phyloP scores from a whole-genome alignment of 1,140 invertebrate species.

The Tenebrio molitor region DNA sequence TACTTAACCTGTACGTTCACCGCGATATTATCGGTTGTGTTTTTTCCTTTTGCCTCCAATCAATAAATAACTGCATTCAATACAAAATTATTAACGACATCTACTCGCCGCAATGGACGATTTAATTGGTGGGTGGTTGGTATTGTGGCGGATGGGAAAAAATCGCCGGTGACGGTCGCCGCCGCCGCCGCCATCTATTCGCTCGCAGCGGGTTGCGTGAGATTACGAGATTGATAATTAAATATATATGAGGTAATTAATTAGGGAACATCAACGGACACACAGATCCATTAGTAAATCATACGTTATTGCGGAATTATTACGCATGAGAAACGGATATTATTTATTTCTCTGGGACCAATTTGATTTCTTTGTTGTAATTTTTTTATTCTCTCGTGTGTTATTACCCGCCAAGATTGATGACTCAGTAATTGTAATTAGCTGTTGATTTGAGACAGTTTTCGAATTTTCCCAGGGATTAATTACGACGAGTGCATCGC shows the following conservation, averaged over 20 bases:
- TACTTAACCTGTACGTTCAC: slow-evolving; percentile 14
- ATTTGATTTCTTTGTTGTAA: slow-evolving; percentile 14
- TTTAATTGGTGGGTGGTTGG: slow-evolving; percentile 9
- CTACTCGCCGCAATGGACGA: slow-evolving; percentile 6
- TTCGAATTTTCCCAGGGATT: too few species aligned
- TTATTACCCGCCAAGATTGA: background rate
- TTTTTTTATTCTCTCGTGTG: background rate
- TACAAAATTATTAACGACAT: slow-evolving; percentile 18
- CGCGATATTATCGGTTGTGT: background rate
- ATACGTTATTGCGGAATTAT: slow-evolving; percentile 3
- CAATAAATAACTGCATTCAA: slow-evolving; percentile 32
- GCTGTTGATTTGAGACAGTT: too few species aligned
- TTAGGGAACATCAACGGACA: slow-evolving; percentile 40
- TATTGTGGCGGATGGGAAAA: background rate
- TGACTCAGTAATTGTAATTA: too few species aligned
- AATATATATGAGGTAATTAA: slow-evolving; percentile 46
- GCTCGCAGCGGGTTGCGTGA: slow-evolving; percentile 31
- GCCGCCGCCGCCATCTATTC: background rate
- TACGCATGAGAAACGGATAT: slow-evolving; percentile 14
- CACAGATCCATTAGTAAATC: slow-evolving; percentile 45
- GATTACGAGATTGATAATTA: slow-evolving; percentile 39
- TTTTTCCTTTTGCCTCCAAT: slow-evolving; percentile 11
- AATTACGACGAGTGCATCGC: too few species aligned
- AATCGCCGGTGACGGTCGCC: background rate
- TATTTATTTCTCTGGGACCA: background rate